A percentile compares a stretch with the other conserved stretches of the same genome.
These are phyloP conservation scores for Ectropis crepuscularia DNA, from an alignment of 2,888 invertebrate species.

Conservation along the genomic window DNA sequence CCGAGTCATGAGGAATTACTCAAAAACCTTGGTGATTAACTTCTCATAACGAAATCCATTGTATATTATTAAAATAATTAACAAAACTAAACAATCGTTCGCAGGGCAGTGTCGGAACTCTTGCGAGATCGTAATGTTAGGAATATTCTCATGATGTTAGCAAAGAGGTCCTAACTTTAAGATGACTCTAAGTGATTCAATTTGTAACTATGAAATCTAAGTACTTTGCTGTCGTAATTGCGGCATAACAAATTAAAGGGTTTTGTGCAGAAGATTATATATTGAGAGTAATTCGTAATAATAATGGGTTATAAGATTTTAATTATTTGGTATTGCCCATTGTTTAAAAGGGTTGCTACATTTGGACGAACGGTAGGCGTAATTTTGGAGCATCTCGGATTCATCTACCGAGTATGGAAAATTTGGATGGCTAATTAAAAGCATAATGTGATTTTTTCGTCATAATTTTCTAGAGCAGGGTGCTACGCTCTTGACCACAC, in stretches of 20 bases:
- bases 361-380: no score
- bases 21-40: constrained; percentile 39
- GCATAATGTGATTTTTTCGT: no score
- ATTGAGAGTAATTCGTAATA: background rate
- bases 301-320: background rate
- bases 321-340: constrained; percentile 2
- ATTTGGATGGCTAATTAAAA: no score
- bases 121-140: constrained; percentile 41
- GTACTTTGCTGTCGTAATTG: constrained; percentile 12
- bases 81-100: constrained; percentile 47
- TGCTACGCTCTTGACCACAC: no score
- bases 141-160: constrained; percentile 43
- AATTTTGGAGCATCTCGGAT: no score
- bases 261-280: background rate
- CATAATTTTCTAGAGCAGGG: no score
- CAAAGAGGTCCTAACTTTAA: constrained; percentile 35
- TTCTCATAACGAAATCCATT: constrained; percentile 45
- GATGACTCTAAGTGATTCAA: constrained; percentile 23
- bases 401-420: no score
- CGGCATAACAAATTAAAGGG: constrained; percentile 10
- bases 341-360: background rate
- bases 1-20: constrained; percentile 26
- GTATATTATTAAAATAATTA: constrained; percentile 44
- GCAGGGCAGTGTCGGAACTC: constrained; percentile 43
- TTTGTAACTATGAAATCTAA: constrained; percentile 20